Base-by-base conservation (phyloP, 2,888 invertebrate genomes). In the Apotomis capreana region DNA sequence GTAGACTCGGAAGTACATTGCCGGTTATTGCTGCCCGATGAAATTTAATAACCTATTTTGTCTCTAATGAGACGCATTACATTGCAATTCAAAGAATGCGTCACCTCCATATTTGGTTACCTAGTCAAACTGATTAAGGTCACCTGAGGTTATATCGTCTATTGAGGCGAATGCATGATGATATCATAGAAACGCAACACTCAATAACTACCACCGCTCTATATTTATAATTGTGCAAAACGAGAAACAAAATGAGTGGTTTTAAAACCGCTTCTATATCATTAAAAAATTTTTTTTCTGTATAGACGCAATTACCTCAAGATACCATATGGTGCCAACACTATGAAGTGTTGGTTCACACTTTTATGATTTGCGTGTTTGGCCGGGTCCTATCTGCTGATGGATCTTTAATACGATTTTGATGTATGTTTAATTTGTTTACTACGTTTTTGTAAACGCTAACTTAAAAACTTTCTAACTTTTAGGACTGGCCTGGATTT, bases 371-470 rank as follows among this genome's bases (percentile, higher is more conserved):
- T 55, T 44, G 54, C 63, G 54, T 64, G 54, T 26, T 61, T 64
- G 3, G 44, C 44, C 8, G 5, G 15, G 44, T 44, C 40, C 64
- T 12, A 64, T 40, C 26, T 46, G 36, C 46, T 65, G 55, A 65
- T 57, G 65, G 54, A 26, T 64, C 15, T 64, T 55, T 64, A 26
- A 65, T 57, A 55, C n/a, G 26, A n/a, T 57, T 65, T 36, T 65
- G 36, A 65, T 57, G 46, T 12, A n/a, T 65, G 46, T 65, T 65
- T 64, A 6, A 64, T 44, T 40, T 15, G 12, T 26, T 64, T 15
- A 49, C 49, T 9, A 10, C 6, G 12, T 49, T 49, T 9, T 49
- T 49, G 49, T 49, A 10, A 10, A 49, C 9, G 9, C 9, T 44
- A 10, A 26, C 26, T 26, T 63, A 0, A 0, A 4, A 9, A 10